Evolutionary conservation across 1,140 invertebrate species (phyloP).

Genomic region (Brachionus angularis): DNA sequence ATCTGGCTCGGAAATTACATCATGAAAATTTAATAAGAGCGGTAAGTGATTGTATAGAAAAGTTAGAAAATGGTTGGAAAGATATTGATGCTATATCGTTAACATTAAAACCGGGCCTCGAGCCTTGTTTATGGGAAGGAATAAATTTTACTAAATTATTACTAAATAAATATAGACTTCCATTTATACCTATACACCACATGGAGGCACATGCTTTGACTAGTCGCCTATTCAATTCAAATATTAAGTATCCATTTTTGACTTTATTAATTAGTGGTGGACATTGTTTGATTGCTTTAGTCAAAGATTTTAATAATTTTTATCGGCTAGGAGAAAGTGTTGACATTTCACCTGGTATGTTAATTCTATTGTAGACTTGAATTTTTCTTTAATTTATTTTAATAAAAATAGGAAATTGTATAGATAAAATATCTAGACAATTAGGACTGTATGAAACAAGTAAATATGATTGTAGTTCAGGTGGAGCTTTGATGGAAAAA

Average conservation of each 20-base stretch:
- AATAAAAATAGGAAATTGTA: conserved; percentile 31
- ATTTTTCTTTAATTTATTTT: conserved; percentile 5
- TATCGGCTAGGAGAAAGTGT: conserved; percentile 70
- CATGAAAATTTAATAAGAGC: conserved; percentile 70
- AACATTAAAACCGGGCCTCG: conserved; percentile 79
- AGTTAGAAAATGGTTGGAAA: conserved; percentile 4
- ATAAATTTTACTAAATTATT: conserved; percentile 77
- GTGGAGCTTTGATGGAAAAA: conserved; percentile 78
- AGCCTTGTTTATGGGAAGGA: conserved; percentile 74
- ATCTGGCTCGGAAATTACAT: conserved; percentile 76
- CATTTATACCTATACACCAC: conserved; percentile 91
- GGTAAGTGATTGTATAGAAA: conserved; percentile 61
- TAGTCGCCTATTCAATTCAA: conserved; percentile 49
- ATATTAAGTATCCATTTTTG: conserved; percentile 80
- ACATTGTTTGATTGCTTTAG: conserved; percentile 77
- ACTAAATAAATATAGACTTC: conserved; percentile 60
- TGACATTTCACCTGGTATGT: conserved; percentile 79
- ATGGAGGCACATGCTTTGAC: conserved; percentile 92
- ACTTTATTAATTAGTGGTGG: conserved; percentile 79
- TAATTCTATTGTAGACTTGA: not conserved
- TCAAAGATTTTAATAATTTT: conserved; percentile 71
- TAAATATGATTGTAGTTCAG: conserved; percentile 68
- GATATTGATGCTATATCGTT: conserved; percentile 75
- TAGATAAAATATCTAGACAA: conserved; percentile 69
- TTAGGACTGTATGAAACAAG: conserved; percentile 76